These are phyloP conservation scores for Botrylloides violaceus DNA, from an alignment of 23 tunicate genomes.

Conservation along the genomic window DNA sequence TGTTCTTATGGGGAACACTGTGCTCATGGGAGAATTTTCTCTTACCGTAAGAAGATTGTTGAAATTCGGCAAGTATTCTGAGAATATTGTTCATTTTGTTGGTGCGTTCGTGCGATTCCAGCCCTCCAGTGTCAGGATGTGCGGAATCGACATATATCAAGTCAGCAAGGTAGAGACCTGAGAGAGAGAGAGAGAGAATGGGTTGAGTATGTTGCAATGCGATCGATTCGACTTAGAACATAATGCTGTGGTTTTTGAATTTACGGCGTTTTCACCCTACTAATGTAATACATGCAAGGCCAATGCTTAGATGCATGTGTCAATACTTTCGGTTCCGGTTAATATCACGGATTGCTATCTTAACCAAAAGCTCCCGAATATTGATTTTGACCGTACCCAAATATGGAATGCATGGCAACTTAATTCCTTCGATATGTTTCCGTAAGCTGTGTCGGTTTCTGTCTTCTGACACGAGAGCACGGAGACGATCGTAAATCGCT, in stretches of 20 bases:
- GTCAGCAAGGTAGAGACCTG: conserved; percentile 87
- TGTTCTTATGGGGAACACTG: too few relatives aligned
- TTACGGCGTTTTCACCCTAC: too few relatives aligned
- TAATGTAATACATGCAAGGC: too few relatives aligned
- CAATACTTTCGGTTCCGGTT: neutral
- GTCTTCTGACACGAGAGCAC: conserved; percentile 59
- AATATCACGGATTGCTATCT: too few relatives aligned
- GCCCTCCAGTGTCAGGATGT: conserved; percentile 92
- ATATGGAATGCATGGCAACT: conserved; percentile 93
- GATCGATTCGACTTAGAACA: too few relatives aligned
- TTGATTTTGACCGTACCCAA: conserved; percentile 65
- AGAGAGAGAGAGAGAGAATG: too few relatives aligned
- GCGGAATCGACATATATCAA: conserved; percentile 91
- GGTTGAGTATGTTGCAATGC: too few relatives aligned
- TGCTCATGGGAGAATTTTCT: too few relatives aligned
- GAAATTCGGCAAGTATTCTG: conserved; percentile 71
- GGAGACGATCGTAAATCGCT: conserved; percentile 61
- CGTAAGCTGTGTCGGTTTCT: conserved; percentile 63
- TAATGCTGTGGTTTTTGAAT: too few relatives aligned
- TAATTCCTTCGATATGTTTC: conserved; percentile 51
- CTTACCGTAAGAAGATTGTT: conserved; percentile 84
- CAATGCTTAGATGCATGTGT: neutral
- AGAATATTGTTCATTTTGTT: conserved; percentile 95
- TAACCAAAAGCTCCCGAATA: neutral
- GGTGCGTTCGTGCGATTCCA: conserved; percentile 74